These are phyloP conservation scores for Adineta ricciae DNA, from an alignment of 2,888 invertebrate species.

Conservation along the genomic window DNA sequence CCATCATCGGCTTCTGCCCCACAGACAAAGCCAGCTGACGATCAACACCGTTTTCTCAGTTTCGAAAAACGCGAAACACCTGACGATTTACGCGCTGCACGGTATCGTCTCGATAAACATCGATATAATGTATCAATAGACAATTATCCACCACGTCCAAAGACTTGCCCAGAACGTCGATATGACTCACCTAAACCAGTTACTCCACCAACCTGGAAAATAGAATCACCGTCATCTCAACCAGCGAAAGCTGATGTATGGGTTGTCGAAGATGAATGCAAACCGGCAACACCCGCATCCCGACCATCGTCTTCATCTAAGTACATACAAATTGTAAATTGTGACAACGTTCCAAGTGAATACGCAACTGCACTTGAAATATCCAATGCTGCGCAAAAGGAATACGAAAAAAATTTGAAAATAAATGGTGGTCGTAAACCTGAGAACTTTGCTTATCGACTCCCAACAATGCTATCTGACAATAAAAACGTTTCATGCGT, in stretches of 20 bases:
- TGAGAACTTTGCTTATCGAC: neutral
- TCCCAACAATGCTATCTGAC: neutral
- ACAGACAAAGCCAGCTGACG: neutral
- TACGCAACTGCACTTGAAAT: slow-evolving; percentile 1
- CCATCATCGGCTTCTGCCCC: neutral
- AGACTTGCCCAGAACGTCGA: neutral
- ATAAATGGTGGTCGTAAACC: neutral
- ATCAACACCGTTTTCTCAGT: neutral
- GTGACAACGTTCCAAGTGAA: neutral
- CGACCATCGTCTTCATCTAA: neutral
- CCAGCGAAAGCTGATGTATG: neutral
- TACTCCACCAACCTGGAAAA: neutral
- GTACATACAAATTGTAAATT: neutral
- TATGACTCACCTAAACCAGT: neutral
- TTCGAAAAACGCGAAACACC: neutral
- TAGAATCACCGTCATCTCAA: neutral
- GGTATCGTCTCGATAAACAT: neutral
- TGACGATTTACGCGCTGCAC: neutral
- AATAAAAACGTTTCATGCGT: neutral
- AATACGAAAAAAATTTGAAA: neutral
- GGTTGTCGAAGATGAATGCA: neutral
- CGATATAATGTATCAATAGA: slow-evolving; percentile 2
- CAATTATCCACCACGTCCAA: neutral
- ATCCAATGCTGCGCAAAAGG: neutral
- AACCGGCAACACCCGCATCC: neutral